A percentile compares a stretch with the other conserved stretches of the same genome.
These are phyloP conservation scores for Plecotus auritus DNA, from an alignment of 2,113 vertebrate species.

Conservation along the genomic window DNA sequence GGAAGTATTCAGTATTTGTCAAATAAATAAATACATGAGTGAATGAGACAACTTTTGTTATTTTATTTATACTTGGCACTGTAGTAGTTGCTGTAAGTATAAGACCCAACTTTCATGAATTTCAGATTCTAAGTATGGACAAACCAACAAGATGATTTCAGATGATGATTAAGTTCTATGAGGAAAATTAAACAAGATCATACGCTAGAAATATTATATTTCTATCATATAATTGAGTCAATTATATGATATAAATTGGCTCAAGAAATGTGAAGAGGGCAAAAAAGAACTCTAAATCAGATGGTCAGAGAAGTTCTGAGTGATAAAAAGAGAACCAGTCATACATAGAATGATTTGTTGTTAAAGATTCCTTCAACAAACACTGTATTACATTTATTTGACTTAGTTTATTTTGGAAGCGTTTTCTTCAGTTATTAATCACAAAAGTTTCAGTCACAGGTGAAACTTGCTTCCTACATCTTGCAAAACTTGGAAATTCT, in stretches of 20 bases:
- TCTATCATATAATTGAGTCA: no score
- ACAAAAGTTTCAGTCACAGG: background rate
- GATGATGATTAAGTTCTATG: background rate
- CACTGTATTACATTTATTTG: background rate
- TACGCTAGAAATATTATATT: background rate
- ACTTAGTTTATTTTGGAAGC: background rate
- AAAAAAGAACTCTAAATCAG: background rate
- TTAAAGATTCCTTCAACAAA: background rate
- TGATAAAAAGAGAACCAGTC: background rate
- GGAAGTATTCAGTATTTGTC: background rate
- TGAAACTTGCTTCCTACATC: background rate
- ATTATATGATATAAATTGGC: background rate
- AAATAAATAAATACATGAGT: background rate
- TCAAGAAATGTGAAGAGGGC: background rate
- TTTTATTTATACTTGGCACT: background rate
- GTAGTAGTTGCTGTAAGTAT: background rate
- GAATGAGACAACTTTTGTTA: background rate
- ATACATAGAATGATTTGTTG: background rate
- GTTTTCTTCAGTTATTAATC: background rate
- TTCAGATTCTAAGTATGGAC: background rate
- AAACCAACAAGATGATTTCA: background rate
- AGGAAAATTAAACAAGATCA: background rate
- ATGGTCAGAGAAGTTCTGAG: background rate
- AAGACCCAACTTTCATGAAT: background rate
- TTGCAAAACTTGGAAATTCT: background rate